These are phyloP conservation scores for Laterallus jamaicensis DNA, from an alignment of 2,113 vertebrate genomes.

Conservation along the genomic window DNA sequence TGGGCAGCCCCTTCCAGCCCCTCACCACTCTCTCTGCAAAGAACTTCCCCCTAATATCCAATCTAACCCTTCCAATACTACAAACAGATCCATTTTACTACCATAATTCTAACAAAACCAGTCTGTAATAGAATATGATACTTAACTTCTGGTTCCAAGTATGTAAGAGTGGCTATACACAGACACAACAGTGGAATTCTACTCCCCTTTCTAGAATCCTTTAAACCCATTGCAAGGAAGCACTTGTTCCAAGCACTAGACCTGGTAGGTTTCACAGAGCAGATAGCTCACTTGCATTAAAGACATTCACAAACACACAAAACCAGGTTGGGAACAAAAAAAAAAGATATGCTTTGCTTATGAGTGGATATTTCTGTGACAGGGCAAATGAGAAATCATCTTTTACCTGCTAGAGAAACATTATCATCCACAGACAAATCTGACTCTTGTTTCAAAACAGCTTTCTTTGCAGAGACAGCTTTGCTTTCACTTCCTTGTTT, in stretches of 20 bases:
- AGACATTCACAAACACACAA: not conserved
- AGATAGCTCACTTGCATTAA: not conserved
- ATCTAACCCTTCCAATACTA: not conserved
- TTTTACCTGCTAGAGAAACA: slow-evolving; percentile 61
- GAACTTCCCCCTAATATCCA: too few relatives aligned
- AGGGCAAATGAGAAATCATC: not conserved
- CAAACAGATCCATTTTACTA: not conserved
- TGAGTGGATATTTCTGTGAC: not conserved
- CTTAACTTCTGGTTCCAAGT: not conserved
- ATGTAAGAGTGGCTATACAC: not conserved
- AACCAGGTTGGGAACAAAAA: not conserved
- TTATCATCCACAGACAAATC: not conserved
- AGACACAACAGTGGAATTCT: not conserved
- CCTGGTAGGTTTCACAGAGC: not conserved
- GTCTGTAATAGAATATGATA: not conserved
- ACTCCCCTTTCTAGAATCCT: not conserved
- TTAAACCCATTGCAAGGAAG: not conserved
- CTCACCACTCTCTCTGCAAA: too few relatives aligned
- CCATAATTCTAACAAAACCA: not conserved
- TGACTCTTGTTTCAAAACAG: slow-evolving; percentile 10
- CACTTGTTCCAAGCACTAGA: not conserved
- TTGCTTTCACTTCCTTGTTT: slow-evolving; percentile 36
- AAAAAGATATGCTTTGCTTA: not conserved
- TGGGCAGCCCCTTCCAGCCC: too few relatives aligned
- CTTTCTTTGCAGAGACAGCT: not conserved